Conservation (phyloP, 1,140 invertebrate genomes). For the Drosophila cardini region DNA sequence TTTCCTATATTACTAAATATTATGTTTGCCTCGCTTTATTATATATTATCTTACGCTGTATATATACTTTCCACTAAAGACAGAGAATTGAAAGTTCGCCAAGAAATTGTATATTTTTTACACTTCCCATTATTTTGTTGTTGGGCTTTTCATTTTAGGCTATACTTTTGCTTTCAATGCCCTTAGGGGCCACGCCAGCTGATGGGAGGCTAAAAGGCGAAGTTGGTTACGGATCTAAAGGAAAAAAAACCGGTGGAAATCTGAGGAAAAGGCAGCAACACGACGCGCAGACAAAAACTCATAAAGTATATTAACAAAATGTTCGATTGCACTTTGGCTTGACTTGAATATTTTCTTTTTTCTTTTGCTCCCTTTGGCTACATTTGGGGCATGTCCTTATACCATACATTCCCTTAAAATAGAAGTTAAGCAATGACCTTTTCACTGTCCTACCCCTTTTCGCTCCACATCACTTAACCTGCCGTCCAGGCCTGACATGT, state of each 20-base stretch:
- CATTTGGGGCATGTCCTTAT: slow-evolving; percentile 17
- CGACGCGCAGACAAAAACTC: slow-evolving; percentile 66
- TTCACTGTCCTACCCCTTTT: neutral
- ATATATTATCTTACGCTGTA: too few relatives aligned
- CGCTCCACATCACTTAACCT: slow-evolving; percentile 9
- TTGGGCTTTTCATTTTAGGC: slow-evolving; percentile 22
- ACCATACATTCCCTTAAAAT: slow-evolving; percentile 14
- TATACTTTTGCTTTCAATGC: slow-evolving; percentile 44
- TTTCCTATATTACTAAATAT: too few relatives aligned
- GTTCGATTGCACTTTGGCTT: slow-evolving; percentile 78
- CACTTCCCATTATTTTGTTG: too few relatives aligned
- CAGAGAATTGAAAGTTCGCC: slow-evolving; percentile 10
- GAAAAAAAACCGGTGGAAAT: too few relatives aligned
- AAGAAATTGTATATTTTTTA: too few relatives aligned
- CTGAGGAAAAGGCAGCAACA: slow-evolving; percentile 51
- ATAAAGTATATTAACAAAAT: slow-evolving; percentile 79
- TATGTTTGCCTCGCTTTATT: too few relatives aligned
- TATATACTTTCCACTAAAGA: too few relatives aligned
- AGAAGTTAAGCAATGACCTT: neutral
- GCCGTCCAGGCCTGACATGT: slow-evolving; percentile 47
- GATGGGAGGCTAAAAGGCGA: neutral
- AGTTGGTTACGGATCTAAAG: neutral
- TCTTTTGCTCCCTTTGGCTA: slow-evolving; percentile 32
- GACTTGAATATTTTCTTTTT: slow-evolving; percentile 38
- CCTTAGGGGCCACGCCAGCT: slow-evolving; percentile 10